Evolutionary conservation across 23 tunicate species (phyloP).

Genomic region (Botrylloides violaceus): DNA sequence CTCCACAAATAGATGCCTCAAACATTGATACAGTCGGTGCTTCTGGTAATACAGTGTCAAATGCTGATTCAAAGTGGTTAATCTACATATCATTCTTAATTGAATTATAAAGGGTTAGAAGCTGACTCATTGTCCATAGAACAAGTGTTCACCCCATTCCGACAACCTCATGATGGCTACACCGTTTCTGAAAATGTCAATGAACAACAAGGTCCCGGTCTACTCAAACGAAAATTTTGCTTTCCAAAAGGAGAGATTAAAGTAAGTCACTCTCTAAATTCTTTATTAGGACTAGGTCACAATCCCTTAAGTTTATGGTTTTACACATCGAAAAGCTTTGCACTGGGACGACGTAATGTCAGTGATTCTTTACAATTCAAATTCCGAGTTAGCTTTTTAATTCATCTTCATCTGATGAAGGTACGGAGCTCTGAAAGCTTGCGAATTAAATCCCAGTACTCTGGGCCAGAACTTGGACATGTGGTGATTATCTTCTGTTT

Average conservation of each 20-base stretch:
- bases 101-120: background rate
- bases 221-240: slow-evolving; percentile 18
- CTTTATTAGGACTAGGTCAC: background rate
- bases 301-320: background rate
- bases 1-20: background rate
- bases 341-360: background rate
- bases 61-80: background rate
- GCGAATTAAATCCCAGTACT: too few species aligned
- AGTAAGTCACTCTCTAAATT: background rate
- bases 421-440: too few species aligned
- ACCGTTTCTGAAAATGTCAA: background rate
- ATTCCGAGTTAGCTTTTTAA: background rate
- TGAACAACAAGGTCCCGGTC: background rate
- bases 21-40: background rate
- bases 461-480: too few species aligned
- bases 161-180: slow-evolving; percentile 4
- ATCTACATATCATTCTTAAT: background rate
- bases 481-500: too few species aligned
- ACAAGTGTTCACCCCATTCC: background rate
- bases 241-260: slow-evolving; percentile 11
- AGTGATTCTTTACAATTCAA: background rate
- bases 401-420: too few species aligned
- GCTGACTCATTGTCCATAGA: background rate
- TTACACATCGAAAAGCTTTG: background rate
- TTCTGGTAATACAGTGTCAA: background rate